These are phyloP conservation scores for Formica aserva DNA, from an alignment of 2,888 invertebrate species.

Conservation along the genomic window DNA sequence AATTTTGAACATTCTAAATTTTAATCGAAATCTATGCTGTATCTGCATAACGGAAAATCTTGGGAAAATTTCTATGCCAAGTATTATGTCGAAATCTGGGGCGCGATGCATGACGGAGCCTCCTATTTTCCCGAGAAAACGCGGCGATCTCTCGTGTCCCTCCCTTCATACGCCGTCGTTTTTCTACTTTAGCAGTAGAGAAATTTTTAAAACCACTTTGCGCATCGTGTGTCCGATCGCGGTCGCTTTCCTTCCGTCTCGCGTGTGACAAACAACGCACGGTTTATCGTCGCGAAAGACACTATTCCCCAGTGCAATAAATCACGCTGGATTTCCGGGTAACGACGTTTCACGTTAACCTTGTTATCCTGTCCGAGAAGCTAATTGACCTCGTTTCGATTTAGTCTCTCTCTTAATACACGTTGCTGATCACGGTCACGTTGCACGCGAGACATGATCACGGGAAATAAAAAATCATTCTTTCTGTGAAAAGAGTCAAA, in stretches of 20 bases:
- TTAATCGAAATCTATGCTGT: neutral
- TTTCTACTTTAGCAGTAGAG: neutral
- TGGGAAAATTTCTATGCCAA: neutral
- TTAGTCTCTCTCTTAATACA: slow-evolving; percentile 18
- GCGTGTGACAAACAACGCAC: slow-evolving; percentile 27
- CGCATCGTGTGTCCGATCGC: slow-evolving; percentile 8
- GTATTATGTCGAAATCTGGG: neutral
- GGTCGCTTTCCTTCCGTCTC: neutral
- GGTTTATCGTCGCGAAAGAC: slow-evolving; percentile 25
- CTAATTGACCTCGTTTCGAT: slow-evolving; percentile 62
- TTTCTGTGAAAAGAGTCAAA: neutral
- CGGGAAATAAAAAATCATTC: neutral
- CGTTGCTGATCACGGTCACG: slow-evolving; percentile 30
- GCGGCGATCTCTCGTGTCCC: neutral
- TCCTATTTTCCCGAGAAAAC: slow-evolving; percentile 25
- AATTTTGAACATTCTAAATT: neutral
- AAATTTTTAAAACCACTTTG: neutral
- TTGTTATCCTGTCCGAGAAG: slow-evolving; percentile 54
- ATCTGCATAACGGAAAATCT: neutral
- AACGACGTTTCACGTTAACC: slow-evolving; percentile 56
- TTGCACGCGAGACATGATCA: neutral
- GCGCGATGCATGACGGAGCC: neutral
- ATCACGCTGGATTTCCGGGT: slow-evolving; percentile 53
- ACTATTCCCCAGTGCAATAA: slow-evolving; percentile 22
- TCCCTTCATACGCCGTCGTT: neutral